Evolutionary conservation across 2,113 vertebrate genomes (phyloP).

Genomic region (Clarias macrocephalus): DNA sequence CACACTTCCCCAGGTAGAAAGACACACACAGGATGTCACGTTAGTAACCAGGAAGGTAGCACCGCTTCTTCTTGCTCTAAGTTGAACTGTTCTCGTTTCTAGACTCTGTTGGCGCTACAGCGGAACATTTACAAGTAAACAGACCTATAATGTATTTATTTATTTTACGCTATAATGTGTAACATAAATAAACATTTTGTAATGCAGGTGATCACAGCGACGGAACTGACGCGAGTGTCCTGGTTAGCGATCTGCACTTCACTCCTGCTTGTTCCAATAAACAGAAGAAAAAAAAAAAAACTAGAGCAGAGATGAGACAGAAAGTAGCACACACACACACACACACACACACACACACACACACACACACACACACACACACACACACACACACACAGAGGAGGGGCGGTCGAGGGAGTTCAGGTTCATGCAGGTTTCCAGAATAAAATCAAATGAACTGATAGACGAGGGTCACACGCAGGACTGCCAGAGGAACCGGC

Average conservation of each 20-base stretch:
- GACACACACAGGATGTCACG: no score
- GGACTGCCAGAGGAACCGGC: background rate
- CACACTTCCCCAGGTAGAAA: no score
- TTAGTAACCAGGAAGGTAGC: no score
- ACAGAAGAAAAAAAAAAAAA: background rate
- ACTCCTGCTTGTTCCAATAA: background rate
- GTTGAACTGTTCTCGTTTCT: no score
- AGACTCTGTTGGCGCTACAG: no score
- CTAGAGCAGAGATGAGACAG: background rate
- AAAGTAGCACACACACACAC: background rate
- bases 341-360: no score
- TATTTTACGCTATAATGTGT: no score
- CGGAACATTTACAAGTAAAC: no score
- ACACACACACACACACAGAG: background rate
- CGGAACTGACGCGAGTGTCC: background rate
- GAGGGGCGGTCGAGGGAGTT: background rate
- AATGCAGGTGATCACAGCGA: no score
- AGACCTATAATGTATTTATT: no score
- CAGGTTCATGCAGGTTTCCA: conserved; percentile 30
- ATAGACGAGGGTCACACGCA: background rate
- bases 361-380: background rate
- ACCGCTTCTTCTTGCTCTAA: no score
- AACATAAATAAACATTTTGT: no score
- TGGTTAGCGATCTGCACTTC: background rate
- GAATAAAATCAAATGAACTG: background rate